Percentiles rank a stretch among this genome's conserved stretches.
These are phyloP conservation scores for Antheraea yamamai DNA, from an alignment of 2,888 invertebrate species.

Conservation along the genomic window DNA sequence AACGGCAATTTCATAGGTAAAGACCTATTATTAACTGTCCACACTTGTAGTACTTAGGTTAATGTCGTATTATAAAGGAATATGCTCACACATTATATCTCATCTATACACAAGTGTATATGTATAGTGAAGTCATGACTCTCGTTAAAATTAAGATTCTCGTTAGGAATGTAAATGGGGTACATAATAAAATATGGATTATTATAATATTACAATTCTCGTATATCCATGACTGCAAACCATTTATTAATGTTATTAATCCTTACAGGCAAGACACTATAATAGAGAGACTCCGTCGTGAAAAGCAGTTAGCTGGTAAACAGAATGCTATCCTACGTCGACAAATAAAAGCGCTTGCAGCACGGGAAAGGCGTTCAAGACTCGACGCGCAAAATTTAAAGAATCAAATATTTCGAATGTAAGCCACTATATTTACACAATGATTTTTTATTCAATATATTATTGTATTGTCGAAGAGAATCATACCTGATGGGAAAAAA, in stretches of 20 bases:
- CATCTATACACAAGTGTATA: too few species aligned
- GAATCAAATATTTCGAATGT: constrained; percentile 75
- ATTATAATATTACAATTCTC: not conserved
- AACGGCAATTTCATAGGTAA: too few species aligned
- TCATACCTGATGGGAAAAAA: not conserved
- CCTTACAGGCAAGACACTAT: constrained; percentile 69
- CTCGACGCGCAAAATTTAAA: constrained; percentile 75
- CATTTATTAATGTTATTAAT: not conserved
- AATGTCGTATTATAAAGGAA: too few species aligned
- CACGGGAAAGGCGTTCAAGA: constrained; percentile 67
- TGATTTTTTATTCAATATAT: not conserved
- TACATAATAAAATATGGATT: not conserved
- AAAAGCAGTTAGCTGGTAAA: constrained; percentile 68
- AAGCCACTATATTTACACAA: constrained; percentile 28
- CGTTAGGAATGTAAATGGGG: not conserved
- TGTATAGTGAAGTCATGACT: too few species aligned
- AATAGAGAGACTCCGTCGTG: constrained; percentile 71
- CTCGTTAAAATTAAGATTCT: not conserved
- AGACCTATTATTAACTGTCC: too few species aligned
- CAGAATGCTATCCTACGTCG: constrained; percentile 71
- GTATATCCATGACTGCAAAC: not conserved
- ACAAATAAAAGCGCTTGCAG: constrained; percentile 72
- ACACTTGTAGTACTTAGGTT: too few species aligned
- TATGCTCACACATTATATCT: too few species aligned
- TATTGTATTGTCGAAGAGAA: not conserved